Percentiles rank a stretch among this genome's conserved stretches.
phyloP scores from a whole-genome alignment of 2,797 vertebrate species.

The Onychomys arenicola region DNA sequence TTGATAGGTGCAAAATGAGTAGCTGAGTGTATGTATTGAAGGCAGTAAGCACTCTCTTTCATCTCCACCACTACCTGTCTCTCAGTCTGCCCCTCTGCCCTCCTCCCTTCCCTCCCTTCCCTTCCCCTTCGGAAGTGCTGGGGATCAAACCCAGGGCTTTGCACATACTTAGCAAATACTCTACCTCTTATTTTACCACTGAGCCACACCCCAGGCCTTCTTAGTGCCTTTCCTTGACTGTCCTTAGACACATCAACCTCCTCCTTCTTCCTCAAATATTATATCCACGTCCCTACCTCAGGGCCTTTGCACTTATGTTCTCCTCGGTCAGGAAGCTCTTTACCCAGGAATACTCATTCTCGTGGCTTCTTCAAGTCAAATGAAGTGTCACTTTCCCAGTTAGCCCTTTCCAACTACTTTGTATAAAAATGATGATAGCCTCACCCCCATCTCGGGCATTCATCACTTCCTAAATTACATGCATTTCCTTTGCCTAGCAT shows the following conservation, averaged over 20 bases:
- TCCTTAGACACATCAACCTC: background rate
- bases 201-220: background rate
- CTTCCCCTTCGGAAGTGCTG: background rate
- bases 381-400: background rate
- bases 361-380: background rate
- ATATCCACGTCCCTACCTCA: background rate
- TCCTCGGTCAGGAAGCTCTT: background rate
- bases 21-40: background rate
- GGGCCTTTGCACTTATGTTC: background rate
- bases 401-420: background rate
- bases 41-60: background rate
- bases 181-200: background rate
- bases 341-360: background rate
- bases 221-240: background rate
- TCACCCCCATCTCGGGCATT: background rate
- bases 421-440: background rate
- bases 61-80: fast-evolving
- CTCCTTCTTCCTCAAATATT: background rate
- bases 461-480: background rate
- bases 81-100: no score
- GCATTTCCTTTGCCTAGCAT: background rate
- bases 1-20: background rate
- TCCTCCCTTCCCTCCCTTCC: fast-evolving
- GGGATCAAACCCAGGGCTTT: background rate
- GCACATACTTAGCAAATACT: background rate